Conservation (phyloP, 1,140 invertebrate species). For the Ptiloglossa arizonensis region DNA sequence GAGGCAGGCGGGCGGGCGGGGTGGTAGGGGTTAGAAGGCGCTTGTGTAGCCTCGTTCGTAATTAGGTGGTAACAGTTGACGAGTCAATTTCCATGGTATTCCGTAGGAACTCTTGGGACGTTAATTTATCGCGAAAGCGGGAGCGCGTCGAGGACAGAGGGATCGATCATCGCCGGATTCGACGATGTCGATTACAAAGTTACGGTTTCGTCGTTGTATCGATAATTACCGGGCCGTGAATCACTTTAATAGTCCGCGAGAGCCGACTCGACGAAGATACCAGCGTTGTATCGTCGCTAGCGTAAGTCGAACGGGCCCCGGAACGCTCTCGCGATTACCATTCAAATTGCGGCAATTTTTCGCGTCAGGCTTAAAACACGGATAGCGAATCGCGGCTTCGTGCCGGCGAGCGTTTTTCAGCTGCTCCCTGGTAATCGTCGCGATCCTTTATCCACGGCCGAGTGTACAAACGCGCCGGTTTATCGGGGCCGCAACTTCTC, state of each 20-base stretch:
- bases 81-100: too few relatives aligned
- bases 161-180: not conserved
- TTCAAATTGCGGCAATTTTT: constrained; percentile 47
- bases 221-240: not conserved
- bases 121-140: too few relatives aligned
- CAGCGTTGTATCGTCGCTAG: not conserved
- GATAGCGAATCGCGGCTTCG: constrained; percentile 41
- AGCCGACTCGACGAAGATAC: constrained; percentile 20
- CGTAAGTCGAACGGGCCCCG: constrained; percentile 18
- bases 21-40: too few relatives aligned
- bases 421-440: constrained; percentile 48
- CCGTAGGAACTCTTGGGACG: too few relatives aligned
- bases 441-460: constrained; percentile 57
- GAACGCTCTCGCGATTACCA: constrained; percentile 34
- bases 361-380: constrained; percentile 37
- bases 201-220: not conserved
- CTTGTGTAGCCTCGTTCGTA: too few relatives aligned
- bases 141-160: not conserved
- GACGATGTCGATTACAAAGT: not conserved
- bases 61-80: too few relatives aligned
- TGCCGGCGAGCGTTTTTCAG: constrained; percentile 26
- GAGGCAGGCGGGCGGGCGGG: too few relatives aligned
- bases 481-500: constrained; percentile 49
- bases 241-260: constrained; percentile 4
- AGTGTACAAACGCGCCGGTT: constrained; percentile 49